Percentiles rank a stretch among this genome's conserved stretches.
Evolutionary conservation across 2,113 vertebrate species (phyloP).

Genomic region (Ciconia maguari): DNA sequence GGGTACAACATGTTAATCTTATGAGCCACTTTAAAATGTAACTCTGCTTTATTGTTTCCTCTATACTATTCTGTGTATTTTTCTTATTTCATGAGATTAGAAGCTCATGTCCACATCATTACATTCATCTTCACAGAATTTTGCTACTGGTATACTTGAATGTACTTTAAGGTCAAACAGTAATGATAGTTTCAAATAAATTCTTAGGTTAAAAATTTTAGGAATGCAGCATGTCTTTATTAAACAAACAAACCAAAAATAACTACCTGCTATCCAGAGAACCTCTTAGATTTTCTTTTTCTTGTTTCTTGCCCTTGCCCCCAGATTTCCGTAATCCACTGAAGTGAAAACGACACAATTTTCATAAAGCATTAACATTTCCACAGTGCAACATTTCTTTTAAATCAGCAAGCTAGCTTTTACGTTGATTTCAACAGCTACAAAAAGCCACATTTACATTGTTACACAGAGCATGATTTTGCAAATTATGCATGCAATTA

Average conservation of each 20-base stretch:
- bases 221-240: background rate
- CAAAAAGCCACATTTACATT: background rate
- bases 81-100: background rate
- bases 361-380: background rate
- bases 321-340: conserved; percentile 91
- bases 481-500: background rate
- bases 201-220: background rate
- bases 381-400: background rate
- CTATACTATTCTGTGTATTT: background rate
- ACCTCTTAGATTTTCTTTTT: conserved; percentile 83
- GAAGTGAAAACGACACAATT: background rate
- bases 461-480: background rate
- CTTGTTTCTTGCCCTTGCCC: conserved; percentile 89
- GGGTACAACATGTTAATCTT: background rate
- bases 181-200: background rate
- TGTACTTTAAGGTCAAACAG: background rate
- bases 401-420: background rate
- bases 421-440: background rate
- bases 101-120: background rate
- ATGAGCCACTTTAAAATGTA: background rate
- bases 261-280: conserved; percentile 90
- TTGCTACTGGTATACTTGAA: background rate
- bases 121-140: background rate
- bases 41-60: background rate
- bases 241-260: background rate